These are phyloP conservation scores for Drosophila nr. medialis DNA, from an alignment of 2,888 invertebrate species.

Conservation along the genomic window DNA sequence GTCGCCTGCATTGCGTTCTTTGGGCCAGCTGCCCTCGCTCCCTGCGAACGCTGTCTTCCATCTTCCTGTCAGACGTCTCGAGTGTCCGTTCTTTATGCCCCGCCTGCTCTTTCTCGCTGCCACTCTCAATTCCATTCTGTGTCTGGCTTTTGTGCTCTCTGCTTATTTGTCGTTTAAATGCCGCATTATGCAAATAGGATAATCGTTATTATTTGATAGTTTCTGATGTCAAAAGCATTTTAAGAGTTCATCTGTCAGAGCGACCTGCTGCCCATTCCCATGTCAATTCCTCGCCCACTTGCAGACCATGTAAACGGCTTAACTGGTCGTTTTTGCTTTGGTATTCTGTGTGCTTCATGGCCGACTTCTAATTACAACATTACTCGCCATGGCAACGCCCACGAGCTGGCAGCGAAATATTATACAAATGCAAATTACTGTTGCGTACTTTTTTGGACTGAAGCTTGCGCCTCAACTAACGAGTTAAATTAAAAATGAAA, in stretches of 20 bases:
- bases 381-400: constrained; percentile 43
- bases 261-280: constrained; percentile 5
- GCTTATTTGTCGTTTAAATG: constrained; percentile 77
- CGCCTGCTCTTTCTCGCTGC: constrained; percentile 8
- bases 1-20: constrained; percentile 49
- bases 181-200: constrained; percentile 78
- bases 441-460: constrained; percentile 8
- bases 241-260: constrained; percentile 60
- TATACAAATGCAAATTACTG: constrained; percentile 40
- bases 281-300: not conserved
- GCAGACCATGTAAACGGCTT: not conserved
- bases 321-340: constrained; percentile 2
- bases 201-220: constrained; percentile 81
- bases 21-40: constrained; percentile 21
- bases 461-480: constrained; percentile 23
- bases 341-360: constrained; percentile 1
- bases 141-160: constrained; percentile 56
- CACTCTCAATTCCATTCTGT: constrained; percentile 33
- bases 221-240: constrained; percentile 76
- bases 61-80: constrained; percentile 72
- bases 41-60: constrained; percentile 38
- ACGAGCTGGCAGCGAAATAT: constrained; percentile 26
- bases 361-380: constrained; percentile 61
- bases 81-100: constrained; percentile 55
- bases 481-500: constrained; percentile 50